Base-by-base conservation (phyloP, 2,888 invertebrate species). In the Drosophila fulvimacula region DNA sequence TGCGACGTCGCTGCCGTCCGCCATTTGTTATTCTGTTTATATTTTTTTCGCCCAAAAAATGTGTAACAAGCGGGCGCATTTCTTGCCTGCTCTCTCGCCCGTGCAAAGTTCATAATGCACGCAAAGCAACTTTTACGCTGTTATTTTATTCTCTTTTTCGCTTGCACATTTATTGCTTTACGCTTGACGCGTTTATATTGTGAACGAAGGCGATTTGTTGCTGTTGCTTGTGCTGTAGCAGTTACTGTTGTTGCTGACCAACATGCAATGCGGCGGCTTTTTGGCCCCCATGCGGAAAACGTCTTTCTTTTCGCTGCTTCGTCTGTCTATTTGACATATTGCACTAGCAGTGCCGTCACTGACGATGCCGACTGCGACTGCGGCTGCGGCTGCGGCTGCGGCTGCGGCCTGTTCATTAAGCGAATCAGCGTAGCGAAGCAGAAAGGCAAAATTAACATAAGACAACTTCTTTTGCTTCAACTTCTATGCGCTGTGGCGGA, bases 351-450 rank as follows among this genome's bases (percentile, higher is more conserved):
- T 60, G 57, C 69, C 68, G 48, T 11, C 48, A 66, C 62, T 44
- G 10, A 38, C 61, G 19, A 51, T 21, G 75, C 52, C 42, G 36
- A 34, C 51, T n/a, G 42, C 27, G 17, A 32, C 32, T 34, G 51
- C 24, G 13, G 44, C 44, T 24, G 63, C 46, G 27, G 9, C 30
- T 27, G 30, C 7, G 24, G 27, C 32, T 41, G 53, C 21, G 13
- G 49, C 44, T 32, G 65, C 46, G 27, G 65, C 34, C 69, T 81
- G 88, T 83, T 88, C 88, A 85, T 85, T 88, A 85, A 83, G 86
- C 87, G 87, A 88, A 76, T 88, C 88, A 86, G 76, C 81, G 74
- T 86, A 88, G 88, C 85, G 86, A 88, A 85, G 81, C 88, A 85
- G 79, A 86, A 83, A 86, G 71, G 70, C 75, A 81, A 88, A 88